These are phyloP conservation scores for Falco berigora DNA, from an alignment of 2,797 vertebrate genomes.

Conservation along the genomic window DNA sequence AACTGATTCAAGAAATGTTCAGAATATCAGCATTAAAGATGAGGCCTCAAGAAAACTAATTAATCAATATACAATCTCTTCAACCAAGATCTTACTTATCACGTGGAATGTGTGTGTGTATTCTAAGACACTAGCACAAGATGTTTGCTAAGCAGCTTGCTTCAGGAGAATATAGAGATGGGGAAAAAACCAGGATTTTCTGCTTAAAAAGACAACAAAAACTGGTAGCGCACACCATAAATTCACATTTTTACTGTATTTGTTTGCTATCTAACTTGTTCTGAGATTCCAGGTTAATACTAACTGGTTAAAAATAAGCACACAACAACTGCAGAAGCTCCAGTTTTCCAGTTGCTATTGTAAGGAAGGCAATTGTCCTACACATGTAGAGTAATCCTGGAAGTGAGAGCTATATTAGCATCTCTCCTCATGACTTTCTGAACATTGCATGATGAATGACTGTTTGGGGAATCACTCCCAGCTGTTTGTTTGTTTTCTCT, in stretches of 20 bases:
- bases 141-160: not conserved
- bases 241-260: not conserved
- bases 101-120: not conserved
- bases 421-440: not conserved
- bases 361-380: not conserved
- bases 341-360: not conserved
- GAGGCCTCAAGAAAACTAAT: not conserved
- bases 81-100: not conserved
- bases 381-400: not conserved
- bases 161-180: not conserved
- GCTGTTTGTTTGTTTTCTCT: constrained; percentile 15
- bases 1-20: not conserved
- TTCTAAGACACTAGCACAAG: not conserved
- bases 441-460: not conserved
- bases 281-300: not conserved
- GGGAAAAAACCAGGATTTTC: not conserved
- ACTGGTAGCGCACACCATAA: not conserved
- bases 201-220: not conserved
- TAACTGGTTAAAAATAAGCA: not conserved
- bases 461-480: not conserved
- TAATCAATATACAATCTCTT: constrained; percentile 1
- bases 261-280: not conserved
- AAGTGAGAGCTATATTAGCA: not conserved
- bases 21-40: not conserved
- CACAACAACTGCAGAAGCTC: not conserved